A percentile compares a stretch with the other conserved stretches of the same genome.
phyloP scores from a whole-genome alignment of 2,113 vertebrate genomes.

The Cathartes aura region DNA sequence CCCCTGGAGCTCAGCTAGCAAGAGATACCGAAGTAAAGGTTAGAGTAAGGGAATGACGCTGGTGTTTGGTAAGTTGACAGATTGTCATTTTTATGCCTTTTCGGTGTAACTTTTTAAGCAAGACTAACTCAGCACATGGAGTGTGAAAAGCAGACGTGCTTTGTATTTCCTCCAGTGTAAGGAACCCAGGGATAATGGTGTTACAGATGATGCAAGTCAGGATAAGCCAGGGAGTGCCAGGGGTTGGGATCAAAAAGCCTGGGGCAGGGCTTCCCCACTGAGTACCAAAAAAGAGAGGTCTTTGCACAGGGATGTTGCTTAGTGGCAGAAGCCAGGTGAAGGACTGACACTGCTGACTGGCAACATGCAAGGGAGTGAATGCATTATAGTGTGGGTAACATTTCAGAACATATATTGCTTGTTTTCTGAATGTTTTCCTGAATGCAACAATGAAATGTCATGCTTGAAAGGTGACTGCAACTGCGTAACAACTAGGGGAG shows the following conservation, averaged over 20 bases:
- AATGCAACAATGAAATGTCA: background rate
- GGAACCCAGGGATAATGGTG: background rate
- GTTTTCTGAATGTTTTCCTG: background rate
- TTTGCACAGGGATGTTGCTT: background rate
- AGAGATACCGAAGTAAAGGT: background rate
- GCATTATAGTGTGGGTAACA: too few species aligned
- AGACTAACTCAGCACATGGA: background rate
- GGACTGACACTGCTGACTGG: background rate
- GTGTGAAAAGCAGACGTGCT: background rate
- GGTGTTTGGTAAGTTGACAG: background rate
- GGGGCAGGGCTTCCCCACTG: background rate
- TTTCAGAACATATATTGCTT: background rate
- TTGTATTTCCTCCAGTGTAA: background rate
- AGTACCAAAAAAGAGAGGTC: background rate
- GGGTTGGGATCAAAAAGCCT: background rate
- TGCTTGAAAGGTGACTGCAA: background rate
- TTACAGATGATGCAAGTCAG: background rate
- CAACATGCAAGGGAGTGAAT: rapidly evolving
- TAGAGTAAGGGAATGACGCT: background rate
- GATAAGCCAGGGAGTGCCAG: background rate
- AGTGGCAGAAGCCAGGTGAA: background rate
- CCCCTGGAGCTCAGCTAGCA: background rate
- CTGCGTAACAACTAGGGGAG: background rate
- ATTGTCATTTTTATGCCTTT: background rate
- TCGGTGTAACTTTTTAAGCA: background rate